These are phyloP conservation scores for Remorina albescens DNA, from an alignment of 2,797 vertebrate genomes.

Conservation along the genomic window DNA sequence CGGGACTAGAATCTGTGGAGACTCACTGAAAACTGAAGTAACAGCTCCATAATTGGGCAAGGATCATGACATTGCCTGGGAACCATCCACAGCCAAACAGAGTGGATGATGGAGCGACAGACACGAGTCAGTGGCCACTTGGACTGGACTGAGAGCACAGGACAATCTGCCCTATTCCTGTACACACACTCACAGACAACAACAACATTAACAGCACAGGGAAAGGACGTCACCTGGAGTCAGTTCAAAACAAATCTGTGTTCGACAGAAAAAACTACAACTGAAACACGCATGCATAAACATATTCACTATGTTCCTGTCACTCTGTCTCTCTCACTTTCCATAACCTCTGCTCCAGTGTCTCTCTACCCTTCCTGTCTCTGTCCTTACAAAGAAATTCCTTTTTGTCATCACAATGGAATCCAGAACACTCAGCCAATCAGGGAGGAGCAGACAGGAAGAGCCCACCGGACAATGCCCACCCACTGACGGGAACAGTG, in stretches of 20 bases:
- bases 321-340: no score
- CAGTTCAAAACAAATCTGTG: constrained; percentile 13
- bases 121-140: neutral
- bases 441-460: constrained; percentile 2
- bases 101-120: neutral
- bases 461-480: neutral
- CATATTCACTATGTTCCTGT: neutral
- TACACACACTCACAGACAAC: neutral
- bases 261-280: neutral
- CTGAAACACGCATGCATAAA: neutral
- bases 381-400: constrained; percentile 50
- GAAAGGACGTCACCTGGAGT: constrained; percentile 30
- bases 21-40: neutral
- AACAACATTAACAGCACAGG: neutral
- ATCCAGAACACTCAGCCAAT: constrained; percentile 7
- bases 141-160: neutral
- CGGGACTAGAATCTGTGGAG: neutral
- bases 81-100: neutral
- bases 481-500: neutral
- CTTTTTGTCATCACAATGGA: constrained; percentile 34
- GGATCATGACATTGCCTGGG: constrained; percentile 6
- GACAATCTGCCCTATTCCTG: neutral
- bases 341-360: constrained; percentile 6
- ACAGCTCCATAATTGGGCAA: constrained; percentile 4
- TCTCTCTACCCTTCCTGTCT: neutral